A percentile compares a stretch with the other conserved stretches of the same genome.
phyloP scores from a whole-genome alignment of 2,113 vertebrate genomes.

The Balaenoptera acutorostrata region DNA sequence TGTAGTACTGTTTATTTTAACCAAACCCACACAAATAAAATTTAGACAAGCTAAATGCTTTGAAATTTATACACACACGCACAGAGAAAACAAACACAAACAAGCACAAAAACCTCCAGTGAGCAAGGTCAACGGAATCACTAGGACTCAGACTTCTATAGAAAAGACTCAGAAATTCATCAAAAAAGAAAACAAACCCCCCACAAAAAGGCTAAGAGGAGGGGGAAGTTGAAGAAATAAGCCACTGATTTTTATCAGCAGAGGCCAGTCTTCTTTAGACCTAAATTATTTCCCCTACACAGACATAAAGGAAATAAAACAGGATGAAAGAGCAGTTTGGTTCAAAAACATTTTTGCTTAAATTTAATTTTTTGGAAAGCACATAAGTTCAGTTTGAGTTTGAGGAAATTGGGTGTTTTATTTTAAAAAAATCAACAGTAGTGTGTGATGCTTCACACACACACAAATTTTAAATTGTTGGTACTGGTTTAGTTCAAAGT shows the following conservation, averaged over 20 bases:
- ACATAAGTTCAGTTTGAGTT: neutral
- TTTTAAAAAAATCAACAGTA: neutral
- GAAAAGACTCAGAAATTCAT: neutral
- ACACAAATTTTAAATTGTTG: neutral
- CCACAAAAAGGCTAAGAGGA: neutral
- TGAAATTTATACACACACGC: neutral
- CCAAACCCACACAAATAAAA: slow-evolving; percentile 1
- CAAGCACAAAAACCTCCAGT: neutral
- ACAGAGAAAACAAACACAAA: neutral
- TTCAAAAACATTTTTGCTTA: slow-evolving; percentile 23
- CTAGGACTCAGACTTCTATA: neutral
- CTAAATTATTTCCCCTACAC: neutral
- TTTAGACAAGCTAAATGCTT: neutral
- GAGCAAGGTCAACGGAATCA: neutral
- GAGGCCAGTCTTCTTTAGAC: neutral
- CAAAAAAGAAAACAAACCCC: neutral
- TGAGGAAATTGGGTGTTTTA: neutral
- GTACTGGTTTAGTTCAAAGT: neutral
- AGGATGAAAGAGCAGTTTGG: neutral
- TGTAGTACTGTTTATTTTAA: slow-evolving; percentile 18
- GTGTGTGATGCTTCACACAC: neutral
- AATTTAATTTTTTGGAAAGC: neutral
- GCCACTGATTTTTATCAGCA: neutral
- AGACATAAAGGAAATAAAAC: neutral
- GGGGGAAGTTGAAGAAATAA: neutral